Evolutionary conservation across 2,113 vertebrate genomes (phyloP), one percentile per base, ranked within the genome.

Genomic region (Hippocampus zosterae): DNA sequence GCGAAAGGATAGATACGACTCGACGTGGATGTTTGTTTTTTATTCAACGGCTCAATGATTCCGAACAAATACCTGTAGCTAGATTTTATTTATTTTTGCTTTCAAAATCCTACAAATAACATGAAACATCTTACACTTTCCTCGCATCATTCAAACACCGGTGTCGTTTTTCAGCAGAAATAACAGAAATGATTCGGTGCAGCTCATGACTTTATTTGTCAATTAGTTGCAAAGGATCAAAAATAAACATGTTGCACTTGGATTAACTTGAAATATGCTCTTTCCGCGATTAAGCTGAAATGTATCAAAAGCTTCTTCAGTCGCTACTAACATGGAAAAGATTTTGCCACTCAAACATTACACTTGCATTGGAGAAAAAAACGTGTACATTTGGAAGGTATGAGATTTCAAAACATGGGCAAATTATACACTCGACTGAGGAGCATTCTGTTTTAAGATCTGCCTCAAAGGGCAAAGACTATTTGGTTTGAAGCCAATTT

Each of bases 131-230:
- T 23, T 2, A 23, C 5, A 29, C 7, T 15, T 23, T n/a, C 3
- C 21, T 19, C 19, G 10, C 37, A 41, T 41, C 40, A 1, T 5
- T 44, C 2, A 15, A 15, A 16, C 37, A 21, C 9, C 21, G 27
- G 33, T 19, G 29, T 18, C 8, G 2, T 9, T 23, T n/a, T 41
- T 63, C n/a, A 21, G 12, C 3, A 23, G 8, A 63, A 85, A 83
- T 42, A 72, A 86, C 40, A 75, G 13, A 44, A 50, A 65, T 53
- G 69, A 69, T 41, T 77, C 63, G 67, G 48, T 74, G 52, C 29
- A 72, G 62, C 50, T 71, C 48, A 60, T 40, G 29, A 33, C 73
- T 89, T 89, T 88, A 88, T 89, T 89, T 76, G 37, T 70, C 29
- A 72, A 50, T 68, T 67, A 10, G 55, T 75, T 72, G 83, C 77